Conservation (phyloP, 2,888 invertebrate species). For the Synergus gifuensis region DNA sequence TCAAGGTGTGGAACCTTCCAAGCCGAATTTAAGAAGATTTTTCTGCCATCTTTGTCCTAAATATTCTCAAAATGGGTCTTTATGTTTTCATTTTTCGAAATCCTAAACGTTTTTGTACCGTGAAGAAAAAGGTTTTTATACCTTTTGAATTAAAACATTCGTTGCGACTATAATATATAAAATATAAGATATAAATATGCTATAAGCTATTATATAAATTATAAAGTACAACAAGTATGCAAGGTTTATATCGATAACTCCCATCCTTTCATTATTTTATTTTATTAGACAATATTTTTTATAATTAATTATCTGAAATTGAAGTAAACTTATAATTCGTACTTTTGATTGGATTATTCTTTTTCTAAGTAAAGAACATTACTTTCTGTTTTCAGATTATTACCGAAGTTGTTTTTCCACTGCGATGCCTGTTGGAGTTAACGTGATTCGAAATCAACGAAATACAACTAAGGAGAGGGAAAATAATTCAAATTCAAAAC, state of each 20-base stretch:
- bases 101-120: slow-evolving; percentile 63
- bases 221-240: neutral
- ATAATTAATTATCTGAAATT: too few relatives aligned
- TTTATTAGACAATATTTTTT: neutral
- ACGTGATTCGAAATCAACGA: neutral
- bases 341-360: slow-evolving; percentile 45
- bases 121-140: slow-evolving; percentile 56
- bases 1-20: slow-evolving; percentile 74
- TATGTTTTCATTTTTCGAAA: slow-evolving; percentile 64
- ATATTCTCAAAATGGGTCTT: slow-evolving; percentile 84
- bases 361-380: neutral
- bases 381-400: slow-evolving; percentile 25
- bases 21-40: slow-evolving; percentile 55
- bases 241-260: neutral
- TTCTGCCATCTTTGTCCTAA: slow-evolving; percentile 82
- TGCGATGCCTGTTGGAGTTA: neutral
- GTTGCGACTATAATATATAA: neutral
- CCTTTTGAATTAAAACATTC: slow-evolving; percentile 34
- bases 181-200: neutral
- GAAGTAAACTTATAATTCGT: neutral
- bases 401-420: slow-evolving; percentile 9
- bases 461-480: neutral
- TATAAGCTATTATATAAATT: neutral
- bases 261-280: neutral
- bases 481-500: slow-evolving; percentile 5